Evolutionary conservation across 1,140 invertebrate species (phyloP), one percentile per base, ranked within the genome.

Genomic region (Brachionus plicatilis): DNA sequence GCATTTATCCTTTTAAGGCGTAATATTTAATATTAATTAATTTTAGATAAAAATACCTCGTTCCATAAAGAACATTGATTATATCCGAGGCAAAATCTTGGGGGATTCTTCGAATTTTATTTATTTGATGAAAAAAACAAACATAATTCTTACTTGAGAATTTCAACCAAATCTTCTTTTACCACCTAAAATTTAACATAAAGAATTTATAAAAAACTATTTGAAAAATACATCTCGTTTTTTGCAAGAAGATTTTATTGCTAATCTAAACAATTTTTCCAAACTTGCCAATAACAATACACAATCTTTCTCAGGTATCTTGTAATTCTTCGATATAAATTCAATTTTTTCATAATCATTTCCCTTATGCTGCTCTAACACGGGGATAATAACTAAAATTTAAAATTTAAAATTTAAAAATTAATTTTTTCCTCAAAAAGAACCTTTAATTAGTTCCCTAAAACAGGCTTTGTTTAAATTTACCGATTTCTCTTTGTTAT

Each of bases 391-490:
- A 43, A n/a, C 20, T 45, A 37, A 37, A 37, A 37, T 37, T 37
- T 7, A 37, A 37, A 37, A 37, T 37, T n/a, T 37, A 37, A 37
- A 4, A 41, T 45, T 43, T 5, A 6, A 20, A 17, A 45, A 45
- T 17, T 17, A 41, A 72, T 17, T n/a, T 6, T 14, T 20, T 29
- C 27, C 27, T 29, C 27, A 75, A 27, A 5, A 27, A 5, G 7
- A 50, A 76, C 72, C 47, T 76, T 53, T 76, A 3, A 76, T 43
- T 14, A 76, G n/a, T 76, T 76, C 72, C 27, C 72, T 76, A 50
- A 76, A 76, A 20, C 41, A 76, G 12, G 3, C 27, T 29, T 53
- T 76, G 2, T 20, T 20, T 4, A 76, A n/a, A 50, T 29, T 76
- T 11, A 76, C 41, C 12, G 20, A 27, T 24, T 20, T 24, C 0